Percentiles rank a stretch among this genome's conserved stretches.
Evolutionary conservation across 1,140 invertebrate genomes (phyloP).

Genomic region (Ceratina australensis): DNA sequence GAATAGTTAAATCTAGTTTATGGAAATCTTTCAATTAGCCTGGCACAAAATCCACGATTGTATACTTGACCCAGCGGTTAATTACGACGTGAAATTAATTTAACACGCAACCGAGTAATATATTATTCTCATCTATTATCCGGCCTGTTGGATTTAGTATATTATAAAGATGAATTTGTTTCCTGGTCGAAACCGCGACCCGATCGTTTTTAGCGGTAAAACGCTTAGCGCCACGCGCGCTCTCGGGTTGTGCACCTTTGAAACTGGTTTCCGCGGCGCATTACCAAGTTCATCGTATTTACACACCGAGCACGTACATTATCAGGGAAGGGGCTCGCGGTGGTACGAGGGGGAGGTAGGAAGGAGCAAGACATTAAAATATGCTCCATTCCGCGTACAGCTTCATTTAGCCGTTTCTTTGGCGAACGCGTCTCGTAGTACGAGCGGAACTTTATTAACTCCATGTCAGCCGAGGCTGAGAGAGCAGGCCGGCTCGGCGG

Average conservation of each 20-base stretch:
- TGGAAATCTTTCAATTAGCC: too few species aligned
- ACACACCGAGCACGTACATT: constrained; percentile 64
- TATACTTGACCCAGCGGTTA: too few species aligned
- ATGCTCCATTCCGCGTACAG: constrained; percentile 64
- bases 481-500: constrained; percentile 18
- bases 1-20: too few species aligned
- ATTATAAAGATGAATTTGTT: background rate
- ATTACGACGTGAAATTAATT: too few species aligned
- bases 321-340: constrained; percentile 25
- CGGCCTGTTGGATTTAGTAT: too few species aligned
- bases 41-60: too few species aligned
- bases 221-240: constrained; percentile 40
- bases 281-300: constrained; percentile 64
- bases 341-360: too few species aligned
- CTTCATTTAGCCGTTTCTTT: constrained; percentile 65
- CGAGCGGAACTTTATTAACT: constrained; percentile 65
- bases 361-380: constrained; percentile 66
- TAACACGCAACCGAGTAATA: too few species aligned
- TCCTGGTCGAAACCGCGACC: background rate
- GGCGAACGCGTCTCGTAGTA: constrained; percentile 36
- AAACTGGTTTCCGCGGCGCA: constrained; percentile 59
- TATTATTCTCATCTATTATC: too few species aligned
- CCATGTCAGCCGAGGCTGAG: constrained; percentile 44
- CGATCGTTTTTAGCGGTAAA: constrained; percentile 12
- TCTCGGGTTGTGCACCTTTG: background rate